A percentile compares a stretch with the other conserved stretches of the same genome.
phyloP scores from a whole-genome alignment of 1,140 invertebrate species.

The Aporrectodea caliginosa region DNA sequence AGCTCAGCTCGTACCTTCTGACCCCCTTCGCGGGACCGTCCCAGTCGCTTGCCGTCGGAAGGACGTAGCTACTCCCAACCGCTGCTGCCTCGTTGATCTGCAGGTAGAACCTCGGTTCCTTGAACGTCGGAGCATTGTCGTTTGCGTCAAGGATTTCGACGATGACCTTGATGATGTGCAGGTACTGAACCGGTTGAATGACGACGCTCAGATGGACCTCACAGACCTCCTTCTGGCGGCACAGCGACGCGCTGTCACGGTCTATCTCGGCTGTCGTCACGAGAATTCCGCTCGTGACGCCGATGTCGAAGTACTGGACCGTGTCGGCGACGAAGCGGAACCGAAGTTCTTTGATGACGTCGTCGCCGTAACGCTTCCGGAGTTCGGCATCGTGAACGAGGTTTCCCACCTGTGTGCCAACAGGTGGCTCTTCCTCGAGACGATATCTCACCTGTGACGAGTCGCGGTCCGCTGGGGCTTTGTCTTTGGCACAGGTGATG shows the following conservation, averaged over 20 bases:
- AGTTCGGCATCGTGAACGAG: constrained; percentile 12
- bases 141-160: constrained; percentile 78
- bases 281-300: constrained; percentile 16
- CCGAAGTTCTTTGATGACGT: constrained; percentile 12
- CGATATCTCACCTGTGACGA: constrained; percentile 11
- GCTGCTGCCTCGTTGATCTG: constrained; percentile 48
- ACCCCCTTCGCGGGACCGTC: constrained; percentile 86
- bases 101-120: constrained; percentile 73
- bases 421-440: constrained; percentile 14
- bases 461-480: neutral
- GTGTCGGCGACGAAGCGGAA: constrained; percentile 26
- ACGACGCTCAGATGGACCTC: constrained; percentile 19
- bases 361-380: constrained; percentile 5
- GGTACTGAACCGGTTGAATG: constrained; percentile 26
- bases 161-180: constrained; percentile 53
- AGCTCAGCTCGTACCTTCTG: constrained; percentile 82
- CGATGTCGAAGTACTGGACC: constrained; percentile 21
- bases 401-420: constrained; percentile 14
- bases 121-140: constrained; percentile 82
- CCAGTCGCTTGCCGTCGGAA: constrained; percentile 68
- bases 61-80: constrained; percentile 13
- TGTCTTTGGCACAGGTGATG: neutral
- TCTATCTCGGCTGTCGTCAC: constrained; percentile 17
- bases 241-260: constrained; percentile 15
- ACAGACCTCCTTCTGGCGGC: constrained; percentile 22